Conservation (phyloP, 2,797 vertebrate genomes). For the Chaunax sp. region DNA sequence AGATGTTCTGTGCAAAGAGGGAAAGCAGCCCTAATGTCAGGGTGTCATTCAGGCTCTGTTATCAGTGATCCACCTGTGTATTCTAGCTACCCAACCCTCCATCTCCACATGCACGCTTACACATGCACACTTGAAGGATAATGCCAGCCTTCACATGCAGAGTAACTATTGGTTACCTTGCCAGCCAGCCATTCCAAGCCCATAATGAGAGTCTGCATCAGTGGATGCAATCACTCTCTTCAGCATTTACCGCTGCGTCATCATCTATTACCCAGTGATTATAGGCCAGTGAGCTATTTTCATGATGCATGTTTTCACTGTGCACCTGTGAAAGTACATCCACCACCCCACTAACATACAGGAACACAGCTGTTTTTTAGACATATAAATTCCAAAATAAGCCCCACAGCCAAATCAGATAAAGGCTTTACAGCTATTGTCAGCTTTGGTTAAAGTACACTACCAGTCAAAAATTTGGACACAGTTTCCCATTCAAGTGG, state of each 20-base stretch:
- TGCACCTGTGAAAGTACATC: slow-evolving; percentile 71
- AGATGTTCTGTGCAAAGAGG: slow-evolving; percentile 38
- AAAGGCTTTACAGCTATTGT: slow-evolving; percentile 36
- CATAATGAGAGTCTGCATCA: slow-evolving; percentile 74
- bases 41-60: slow-evolving; percentile 37
- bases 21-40: slow-evolving; percentile 61
- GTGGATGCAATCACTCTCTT: slow-evolving; percentile 48
- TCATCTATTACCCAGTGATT: slow-evolving; percentile 75
- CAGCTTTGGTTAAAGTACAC: slow-evolving; percentile 29
- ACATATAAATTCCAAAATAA: slow-evolving; percentile 42
- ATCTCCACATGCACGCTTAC: slow-evolving; percentile 36
- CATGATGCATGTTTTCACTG: slow-evolving; percentile 53
- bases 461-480: too few species aligned
- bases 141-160: slow-evolving; percentile 70
- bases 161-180: slow-evolving; percentile 72
- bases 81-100: slow-evolving; percentile 37
- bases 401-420: slow-evolving; percentile 45
- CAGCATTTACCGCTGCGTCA: slow-evolving; percentile 63
- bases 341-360: slow-evolving; percentile 21
- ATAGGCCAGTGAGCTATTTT: slow-evolving; percentile 63
- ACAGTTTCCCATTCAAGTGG: too few species aligned
- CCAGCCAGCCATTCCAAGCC: slow-evolving; percentile 66
- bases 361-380: slow-evolving; percentile 51
- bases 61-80: slow-evolving; percentile 65
- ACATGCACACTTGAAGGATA: slow-evolving; percentile 51